phyloP scores from a whole-genome alignment of 1,140 invertebrate species.

The Asobara japonica region DNA sequence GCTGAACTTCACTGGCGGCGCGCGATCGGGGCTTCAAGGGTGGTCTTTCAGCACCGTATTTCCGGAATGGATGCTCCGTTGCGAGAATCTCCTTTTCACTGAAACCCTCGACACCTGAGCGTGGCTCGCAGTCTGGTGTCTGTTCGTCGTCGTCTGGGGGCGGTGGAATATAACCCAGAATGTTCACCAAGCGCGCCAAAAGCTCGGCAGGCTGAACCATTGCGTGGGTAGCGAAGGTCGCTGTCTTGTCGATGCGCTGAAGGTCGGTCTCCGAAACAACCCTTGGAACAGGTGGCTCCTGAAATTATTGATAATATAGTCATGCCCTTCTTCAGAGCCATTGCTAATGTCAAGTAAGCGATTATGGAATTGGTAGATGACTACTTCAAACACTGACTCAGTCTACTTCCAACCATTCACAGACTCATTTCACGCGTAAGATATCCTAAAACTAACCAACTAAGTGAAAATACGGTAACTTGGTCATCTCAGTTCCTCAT shows the following conservation, averaged over 20 bases:
- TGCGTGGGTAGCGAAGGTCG: constrained; percentile 73
- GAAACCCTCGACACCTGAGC: constrained; percentile 71
- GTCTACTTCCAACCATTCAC: too few relatives aligned
- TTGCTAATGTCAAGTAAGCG: too few relatives aligned
- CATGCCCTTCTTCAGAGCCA: too few relatives aligned
- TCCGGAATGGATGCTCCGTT: constrained; percentile 71
- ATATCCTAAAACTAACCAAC: too few relatives aligned
- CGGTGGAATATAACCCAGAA: constrained; percentile 73
- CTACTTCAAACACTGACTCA: too few relatives aligned
- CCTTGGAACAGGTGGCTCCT: constrained; percentile 67
- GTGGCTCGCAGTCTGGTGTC: constrained; percentile 39
- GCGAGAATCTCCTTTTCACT: constrained; percentile 75
- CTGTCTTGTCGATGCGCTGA: constrained; percentile 78
- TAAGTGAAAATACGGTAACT: too few relatives aligned
- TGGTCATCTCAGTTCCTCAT: too few relatives aligned
- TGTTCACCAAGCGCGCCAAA: constrained; percentile 78
- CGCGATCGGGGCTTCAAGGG: constrained; percentile 64
- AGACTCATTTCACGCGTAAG: too few relatives aligned
- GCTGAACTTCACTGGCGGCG: constrained; percentile 63
- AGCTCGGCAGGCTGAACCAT: constrained; percentile 78
- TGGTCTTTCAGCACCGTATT: constrained; percentile 66
- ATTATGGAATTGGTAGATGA: too few relatives aligned
- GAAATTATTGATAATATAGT: not conserved
- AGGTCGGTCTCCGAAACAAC: constrained; percentile 81
- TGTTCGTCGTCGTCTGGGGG: constrained; percentile 58